Evolutionary conservation across 2,113 vertebrate genomes (phyloP), one percentile per base, ranked within the genome.

Genomic region (Notarius lentiginosus): DNA sequence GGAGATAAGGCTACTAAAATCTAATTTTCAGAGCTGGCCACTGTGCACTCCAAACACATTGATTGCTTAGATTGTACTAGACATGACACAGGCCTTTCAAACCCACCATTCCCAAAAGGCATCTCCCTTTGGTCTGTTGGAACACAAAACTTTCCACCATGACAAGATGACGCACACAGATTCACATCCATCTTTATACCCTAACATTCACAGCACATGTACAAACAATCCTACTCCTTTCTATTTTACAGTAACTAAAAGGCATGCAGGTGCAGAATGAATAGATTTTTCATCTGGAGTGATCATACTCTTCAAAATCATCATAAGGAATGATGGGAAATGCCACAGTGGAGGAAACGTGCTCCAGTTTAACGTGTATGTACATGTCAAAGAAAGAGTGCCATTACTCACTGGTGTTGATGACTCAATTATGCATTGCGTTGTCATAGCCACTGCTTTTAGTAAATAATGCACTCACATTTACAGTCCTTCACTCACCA

Each of bases 241-340:
- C n/a, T 82, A 49, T 10, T 76, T 56, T 8, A 22, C 65, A 53
- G 15, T 75, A 63, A 88, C 53, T 79, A 66, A 58, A 58, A 86
- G 22, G 56, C 53, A 12, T 82, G 88, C 86, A 89, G 81, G 88
- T 89, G 80, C 81, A 79, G 27, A 89, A 58, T 86, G 53, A 88
- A 85, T 73, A 85, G 88, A 60, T 87, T 87, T 84, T 85, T 88
- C 47, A 79, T 27, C 18, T 60, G 66, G 53, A 18, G 55, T 72
- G 30, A 15, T 55, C 63, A 84, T 63, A 84, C 22, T 51, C 73
- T 47, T 7, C 9, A 10, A 41, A 47, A 41, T 56, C 49, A 53
- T 63, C 49, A 76, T 49, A 84, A 79, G 82, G 79, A 53, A 85
- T 49, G 30, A 89, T 88, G 84, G 88, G 84, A 90, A 90, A 89